These are phyloP conservation scores for Drosophila mettleri DNA, from an alignment of 2,888 invertebrate species.

Conservation along the genomic window DNA sequence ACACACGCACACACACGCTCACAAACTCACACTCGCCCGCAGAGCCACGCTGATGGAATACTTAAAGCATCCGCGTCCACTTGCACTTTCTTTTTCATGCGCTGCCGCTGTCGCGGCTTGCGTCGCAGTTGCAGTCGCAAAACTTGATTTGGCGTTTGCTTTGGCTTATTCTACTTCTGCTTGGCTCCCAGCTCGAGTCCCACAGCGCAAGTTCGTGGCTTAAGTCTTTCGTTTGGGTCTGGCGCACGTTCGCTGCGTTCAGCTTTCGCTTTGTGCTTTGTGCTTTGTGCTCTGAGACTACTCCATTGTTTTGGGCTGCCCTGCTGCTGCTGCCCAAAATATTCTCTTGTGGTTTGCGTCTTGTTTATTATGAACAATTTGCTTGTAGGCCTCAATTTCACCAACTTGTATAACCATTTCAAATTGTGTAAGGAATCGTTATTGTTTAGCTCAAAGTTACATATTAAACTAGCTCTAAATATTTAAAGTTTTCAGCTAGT, in stretches of 20 bases:
- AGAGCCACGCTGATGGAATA: conserved; percentile 76
- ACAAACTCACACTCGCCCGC: conserved; percentile 6
- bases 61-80: conserved; percentile 83
- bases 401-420: conserved; percentile 51
- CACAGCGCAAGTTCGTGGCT: conserved; percentile 63
- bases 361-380: conserved; percentile 25
- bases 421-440: conserved; percentile 44
- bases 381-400: conserved; percentile 42
- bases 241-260: conserved; percentile 56
- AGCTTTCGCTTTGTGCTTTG: conserved; percentile 72
- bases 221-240: conserved; percentile 74
- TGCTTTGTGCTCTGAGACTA: conserved; percentile 18
- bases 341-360: conserved; percentile 40
- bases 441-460: conserved; percentile 5
- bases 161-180: conserved; percentile 67
- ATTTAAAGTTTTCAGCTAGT: neutral
- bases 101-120: conserved; percentile 39
- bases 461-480: conserved; percentile 2
- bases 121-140: conserved; percentile 39
- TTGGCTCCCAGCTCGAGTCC: conserved; percentile 36
- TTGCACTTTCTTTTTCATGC: conserved; percentile 84
- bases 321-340: conserved; percentile 38
- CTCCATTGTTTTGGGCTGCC: conserved; percentile 45
- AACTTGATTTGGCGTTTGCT: conserved; percentile 46
- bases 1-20: conserved; percentile 22